These are phyloP conservation scores for Glossosoma conforme DNA, from an alignment of 1,140 invertebrate genomes.

Conservation along the genomic window DNA sequence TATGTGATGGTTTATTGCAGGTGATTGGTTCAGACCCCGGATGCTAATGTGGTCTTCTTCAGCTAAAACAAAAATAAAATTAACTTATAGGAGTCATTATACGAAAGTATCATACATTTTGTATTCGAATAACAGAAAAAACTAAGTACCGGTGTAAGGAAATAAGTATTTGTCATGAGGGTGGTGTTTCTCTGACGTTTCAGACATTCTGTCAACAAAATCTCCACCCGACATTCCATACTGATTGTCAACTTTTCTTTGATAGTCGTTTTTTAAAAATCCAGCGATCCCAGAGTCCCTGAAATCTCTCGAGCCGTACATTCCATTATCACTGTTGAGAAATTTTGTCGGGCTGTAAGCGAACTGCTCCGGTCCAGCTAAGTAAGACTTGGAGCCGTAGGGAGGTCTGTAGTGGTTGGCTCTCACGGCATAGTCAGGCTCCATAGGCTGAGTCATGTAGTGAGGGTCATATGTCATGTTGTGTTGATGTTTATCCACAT, in stretches of 20 bases:
- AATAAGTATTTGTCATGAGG: conserved; percentile 72
- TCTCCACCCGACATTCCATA: conserved; percentile 40
- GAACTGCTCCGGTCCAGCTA: conserved; percentile 45
- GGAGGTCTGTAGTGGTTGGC: conserved; percentile 29
- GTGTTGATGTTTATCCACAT: conserved; percentile 42
- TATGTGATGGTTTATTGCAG: conserved; percentile 34
- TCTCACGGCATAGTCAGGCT: conserved; percentile 40
- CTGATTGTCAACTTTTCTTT: conserved; percentile 48
- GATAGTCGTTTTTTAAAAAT: conserved; percentile 48
- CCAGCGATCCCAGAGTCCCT: conserved; percentile 48
- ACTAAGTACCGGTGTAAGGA: conserved; percentile 61
- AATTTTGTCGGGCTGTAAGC: conserved; percentile 48
- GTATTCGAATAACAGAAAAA: conserved; percentile 9
- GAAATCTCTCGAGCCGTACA: conserved; percentile 56
- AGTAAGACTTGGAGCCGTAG: conserved; percentile 47
- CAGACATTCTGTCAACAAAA: conserved; percentile 58
- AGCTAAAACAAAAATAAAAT: conserved; percentile 37
- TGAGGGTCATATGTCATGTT: conserved; percentile 46
- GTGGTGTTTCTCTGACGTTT: conserved; percentile 67
- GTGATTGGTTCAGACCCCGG: conserved; percentile 35
- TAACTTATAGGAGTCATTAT: no score
- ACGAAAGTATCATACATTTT: no score
- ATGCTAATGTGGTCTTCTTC: conserved; percentile 54
- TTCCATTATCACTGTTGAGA: conserved; percentile 39
- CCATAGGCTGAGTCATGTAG: conserved; percentile 43